A percentile compares a stretch with the other conserved stretches of the same genome.
Conservation (phyloP, 2,888 invertebrate species). For the Heteromurus nitidus region DNA sequence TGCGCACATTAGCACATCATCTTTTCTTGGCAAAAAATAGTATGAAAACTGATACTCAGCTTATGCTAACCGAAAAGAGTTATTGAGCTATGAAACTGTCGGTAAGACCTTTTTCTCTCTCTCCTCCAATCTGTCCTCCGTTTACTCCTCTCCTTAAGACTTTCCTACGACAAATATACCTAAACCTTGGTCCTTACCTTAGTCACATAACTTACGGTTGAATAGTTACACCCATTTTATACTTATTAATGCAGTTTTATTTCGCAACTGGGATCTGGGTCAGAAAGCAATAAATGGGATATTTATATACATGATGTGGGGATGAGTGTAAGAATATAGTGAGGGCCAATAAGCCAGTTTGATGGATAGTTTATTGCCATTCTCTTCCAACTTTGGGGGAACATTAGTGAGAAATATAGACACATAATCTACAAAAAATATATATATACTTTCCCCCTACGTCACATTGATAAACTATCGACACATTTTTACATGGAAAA, state of each 20-base stretch:
- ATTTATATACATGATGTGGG: too few species aligned
- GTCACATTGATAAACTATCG: too few species aligned
- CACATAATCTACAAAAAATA: too few species aligned
- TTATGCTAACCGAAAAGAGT: conserved; percentile 23
- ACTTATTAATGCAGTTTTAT: neutral
- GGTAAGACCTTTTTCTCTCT: conserved; percentile 11
- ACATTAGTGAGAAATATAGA: too few species aligned
- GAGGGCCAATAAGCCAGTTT: neutral
- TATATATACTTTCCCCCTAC: too few species aligned
- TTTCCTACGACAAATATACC: neutral
- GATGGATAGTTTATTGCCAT: conserved; percentile 11
- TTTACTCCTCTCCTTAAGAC: neutral
- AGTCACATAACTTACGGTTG: too few species aligned
- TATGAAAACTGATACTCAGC: conserved; percentile 14
- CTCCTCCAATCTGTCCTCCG: conserved; percentile 16
- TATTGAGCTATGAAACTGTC: conserved; percentile 48
- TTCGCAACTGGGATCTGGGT: neutral
- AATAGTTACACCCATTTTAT: too few species aligned
- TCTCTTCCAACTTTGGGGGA: too few species aligned
- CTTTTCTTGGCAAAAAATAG: conserved; percentile 40
- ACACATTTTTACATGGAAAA: too few species aligned
- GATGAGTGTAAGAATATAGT: too few species aligned
- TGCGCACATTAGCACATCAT: too few species aligned
- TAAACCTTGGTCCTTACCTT: too few species aligned
- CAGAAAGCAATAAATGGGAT: neutral